phyloP scores from a whole-genome alignment of 2,888 invertebrate genomes.

The Torymus auratus region DNA sequence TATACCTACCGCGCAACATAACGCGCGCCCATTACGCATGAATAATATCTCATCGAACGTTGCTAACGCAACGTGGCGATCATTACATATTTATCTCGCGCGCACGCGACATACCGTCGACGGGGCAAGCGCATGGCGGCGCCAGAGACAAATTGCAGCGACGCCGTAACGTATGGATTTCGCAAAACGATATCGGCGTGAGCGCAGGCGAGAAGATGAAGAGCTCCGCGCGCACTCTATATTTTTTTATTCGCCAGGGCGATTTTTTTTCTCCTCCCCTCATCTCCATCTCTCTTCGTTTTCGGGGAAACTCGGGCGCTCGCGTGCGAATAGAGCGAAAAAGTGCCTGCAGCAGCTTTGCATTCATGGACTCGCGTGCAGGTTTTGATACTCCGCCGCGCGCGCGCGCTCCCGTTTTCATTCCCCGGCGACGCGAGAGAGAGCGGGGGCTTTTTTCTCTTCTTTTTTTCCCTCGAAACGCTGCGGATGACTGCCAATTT shows the following conservation, averaged over 20 bases:
- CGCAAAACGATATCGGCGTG: too few species aligned
- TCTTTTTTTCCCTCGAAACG: slow-evolving; percentile 24
- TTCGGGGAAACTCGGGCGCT: not conserved
- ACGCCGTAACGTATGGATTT: too few species aligned
- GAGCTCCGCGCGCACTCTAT: not conserved
- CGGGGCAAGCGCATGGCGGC: too few species aligned
- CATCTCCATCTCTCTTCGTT: not conserved
- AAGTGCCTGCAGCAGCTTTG: slow-evolving; percentile 24
- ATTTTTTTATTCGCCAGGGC: slow-evolving; percentile 2
- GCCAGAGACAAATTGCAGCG: too few species aligned
- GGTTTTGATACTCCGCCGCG: slow-evolving; percentile 19
- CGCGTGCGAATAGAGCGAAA: slow-evolving; percentile 13
- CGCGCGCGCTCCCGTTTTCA: slow-evolving; percentile 30
- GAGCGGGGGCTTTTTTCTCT: not conserved
- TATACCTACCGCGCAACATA: too few species aligned
- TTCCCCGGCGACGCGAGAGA: not conserved
- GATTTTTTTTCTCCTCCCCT: not conserved
- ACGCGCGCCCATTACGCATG: too few species aligned
- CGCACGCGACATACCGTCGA: too few species aligned
- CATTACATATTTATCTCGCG: too few species aligned
- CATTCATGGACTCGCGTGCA: slow-evolving; percentile 9
- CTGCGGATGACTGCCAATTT: slow-evolving; percentile 29
- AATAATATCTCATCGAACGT: too few species aligned
- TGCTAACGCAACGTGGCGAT: too few species aligned
- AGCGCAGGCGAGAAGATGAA: too few species aligned